Conservation (phyloP, 2,888 invertebrate species). For the Phymatocera aterrima region DNA sequence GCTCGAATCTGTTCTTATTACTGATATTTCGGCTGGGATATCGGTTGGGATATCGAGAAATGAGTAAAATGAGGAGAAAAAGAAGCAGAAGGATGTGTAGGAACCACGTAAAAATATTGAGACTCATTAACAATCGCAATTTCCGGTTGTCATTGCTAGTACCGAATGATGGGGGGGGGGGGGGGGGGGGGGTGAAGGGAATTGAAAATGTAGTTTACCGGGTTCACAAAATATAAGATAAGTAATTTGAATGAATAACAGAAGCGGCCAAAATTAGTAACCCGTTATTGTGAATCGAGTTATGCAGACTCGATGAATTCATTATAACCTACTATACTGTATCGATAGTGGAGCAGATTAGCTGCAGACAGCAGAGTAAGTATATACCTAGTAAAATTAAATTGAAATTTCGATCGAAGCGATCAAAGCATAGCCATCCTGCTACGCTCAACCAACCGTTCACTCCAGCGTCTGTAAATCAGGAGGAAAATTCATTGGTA, state of each 20-base stretch:
- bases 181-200: too few relatives aligned
- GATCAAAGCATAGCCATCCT: slow-evolving; percentile 8
- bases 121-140: background rate
- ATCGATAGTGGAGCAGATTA: slow-evolving; percentile 21
- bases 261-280: slow-evolving; percentile 42
- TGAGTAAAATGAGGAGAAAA: background rate
- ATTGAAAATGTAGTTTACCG: too few relatives aligned
- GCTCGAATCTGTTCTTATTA: background rate
- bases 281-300: slow-evolving; percentile 28
- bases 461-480: slow-evolving; percentile 11
- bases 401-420: too few relatives aligned
- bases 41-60: background rate
- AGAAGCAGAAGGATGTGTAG: background rate
- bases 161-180: too few relatives aligned
- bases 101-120: background rate
- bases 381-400: background rate
- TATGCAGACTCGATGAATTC: slow-evolving; percentile 18
- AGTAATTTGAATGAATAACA: slow-evolving; percentile 26
- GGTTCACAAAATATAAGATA: background rate
- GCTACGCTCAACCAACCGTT: background rate
- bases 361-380: slow-evolving; percentile 10
- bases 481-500: background rate
- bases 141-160: too few relatives aligned
- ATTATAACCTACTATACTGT: background rate
- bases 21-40: too few relatives aligned